A percentile compares a stretch with the other conserved stretches of the same genome.
Evolutionary conservation across 2,113 vertebrate genomes (phyloP).

Genomic region (Oceanodroma tethys): DNA sequence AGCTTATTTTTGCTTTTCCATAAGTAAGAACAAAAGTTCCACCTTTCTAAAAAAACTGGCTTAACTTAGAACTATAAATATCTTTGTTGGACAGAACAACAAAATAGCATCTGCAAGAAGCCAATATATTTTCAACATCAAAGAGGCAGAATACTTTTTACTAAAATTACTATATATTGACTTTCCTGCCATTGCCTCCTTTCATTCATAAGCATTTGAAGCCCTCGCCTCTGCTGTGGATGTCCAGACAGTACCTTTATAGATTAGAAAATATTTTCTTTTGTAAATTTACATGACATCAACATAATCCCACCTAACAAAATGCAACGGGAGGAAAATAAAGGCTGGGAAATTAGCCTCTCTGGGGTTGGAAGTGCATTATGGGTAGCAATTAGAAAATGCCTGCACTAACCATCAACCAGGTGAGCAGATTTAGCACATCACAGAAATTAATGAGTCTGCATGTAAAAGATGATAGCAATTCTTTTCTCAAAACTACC

Average conservation of each 20-base stretch:
- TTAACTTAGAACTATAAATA: not conserved
- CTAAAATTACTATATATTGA: not conserved
- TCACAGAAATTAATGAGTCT: slow-evolving; percentile 34
- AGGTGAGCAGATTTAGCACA: slow-evolving; percentile 22
- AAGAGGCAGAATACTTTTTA: not conserved
- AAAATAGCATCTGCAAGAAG: not conserved
- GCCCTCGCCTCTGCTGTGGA: not conserved
- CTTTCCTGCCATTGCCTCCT: not conserved
- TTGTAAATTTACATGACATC: slow-evolving; percentile 32
- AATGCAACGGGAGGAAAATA: not conserved
- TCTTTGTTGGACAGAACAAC: not conserved
- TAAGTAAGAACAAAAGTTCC: not conserved
- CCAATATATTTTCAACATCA: not conserved
- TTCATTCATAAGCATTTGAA: not conserved
- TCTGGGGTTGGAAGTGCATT: slow-evolving; percentile 33
- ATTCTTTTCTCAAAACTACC: not conserved
- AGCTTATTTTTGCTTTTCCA: not conserved
- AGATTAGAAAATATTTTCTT: not conserved
- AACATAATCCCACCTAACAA: slow-evolving; percentile 29
- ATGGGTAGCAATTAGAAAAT: slow-evolving; percentile 65
- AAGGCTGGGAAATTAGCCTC: slow-evolving; percentile 15
- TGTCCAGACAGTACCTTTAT: not conserved
- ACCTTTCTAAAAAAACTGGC: not conserved
- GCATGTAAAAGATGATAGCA: slow-evolving; percentile 14
- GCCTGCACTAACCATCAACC: not conserved